Conservation (phyloP, 2,797 vertebrate species). For the Microcaecilia unicolor region DNA sequence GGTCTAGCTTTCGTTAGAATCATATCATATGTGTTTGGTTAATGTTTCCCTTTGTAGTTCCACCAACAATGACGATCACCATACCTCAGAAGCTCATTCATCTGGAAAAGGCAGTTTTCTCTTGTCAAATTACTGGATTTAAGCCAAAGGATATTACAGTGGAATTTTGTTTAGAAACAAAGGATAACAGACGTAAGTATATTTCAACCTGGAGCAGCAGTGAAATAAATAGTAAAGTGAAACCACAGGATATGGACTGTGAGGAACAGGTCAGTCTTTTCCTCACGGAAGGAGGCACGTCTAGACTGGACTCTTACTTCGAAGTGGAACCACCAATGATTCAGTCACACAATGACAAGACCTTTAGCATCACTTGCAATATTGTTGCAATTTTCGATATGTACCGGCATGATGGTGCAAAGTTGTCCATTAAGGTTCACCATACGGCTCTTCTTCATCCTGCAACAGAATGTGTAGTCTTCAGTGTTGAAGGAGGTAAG, state of each 20-base stretch:
- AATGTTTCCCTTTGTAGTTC: slow-evolving; percentile 1
- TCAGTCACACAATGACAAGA: background rate
- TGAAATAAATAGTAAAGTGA: no score
- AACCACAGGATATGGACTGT: background rate
- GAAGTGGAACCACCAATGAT: background rate
- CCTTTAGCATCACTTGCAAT: background rate
- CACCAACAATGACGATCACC: background rate
- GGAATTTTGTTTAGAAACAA: background rate
- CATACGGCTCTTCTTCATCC: background rate
- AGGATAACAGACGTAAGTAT: background rate
- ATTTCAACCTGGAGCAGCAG: background rate
- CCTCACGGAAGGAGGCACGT: background rate
- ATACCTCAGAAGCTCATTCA: background rate
- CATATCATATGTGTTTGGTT: no score
- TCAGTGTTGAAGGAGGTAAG: background rate
- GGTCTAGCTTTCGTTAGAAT: no score
- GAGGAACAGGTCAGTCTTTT: background rate
- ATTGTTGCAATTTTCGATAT: background rate
- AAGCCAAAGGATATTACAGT: background rate
- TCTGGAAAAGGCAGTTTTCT: background rate
- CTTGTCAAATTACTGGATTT: background rate
- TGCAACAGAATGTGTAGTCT: background rate
- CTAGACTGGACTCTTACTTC: background rate
- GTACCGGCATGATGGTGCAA: background rate
- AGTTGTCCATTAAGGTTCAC: background rate